Conservation (phyloP, 2,797 vertebrate genomes). For the Pseudopleuronectes americanus region DNA sequence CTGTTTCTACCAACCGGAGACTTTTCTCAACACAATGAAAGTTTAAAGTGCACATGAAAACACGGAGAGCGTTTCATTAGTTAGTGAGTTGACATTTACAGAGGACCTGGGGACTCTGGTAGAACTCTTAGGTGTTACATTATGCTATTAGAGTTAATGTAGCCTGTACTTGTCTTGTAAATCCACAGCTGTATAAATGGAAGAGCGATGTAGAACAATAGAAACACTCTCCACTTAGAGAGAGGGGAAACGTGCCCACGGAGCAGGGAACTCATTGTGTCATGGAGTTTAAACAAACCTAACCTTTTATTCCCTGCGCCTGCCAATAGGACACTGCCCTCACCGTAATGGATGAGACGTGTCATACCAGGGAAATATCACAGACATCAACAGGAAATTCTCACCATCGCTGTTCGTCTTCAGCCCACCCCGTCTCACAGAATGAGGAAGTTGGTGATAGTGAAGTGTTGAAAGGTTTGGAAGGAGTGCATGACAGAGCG, state of each 20-base stretch:
- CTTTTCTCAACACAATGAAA: constrained; percentile 5
- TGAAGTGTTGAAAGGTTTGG: constrained; percentile 55
- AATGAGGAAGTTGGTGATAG: constrained; percentile 59
- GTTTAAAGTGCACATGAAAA: constrained; percentile 43
- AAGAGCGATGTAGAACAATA: constrained; percentile 44
- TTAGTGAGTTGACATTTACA: constrained; percentile 66
- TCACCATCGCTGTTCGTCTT: constrained; percentile 48
- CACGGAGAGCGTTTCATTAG: constrained; percentile 41
- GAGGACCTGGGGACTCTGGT: constrained; percentile 49
- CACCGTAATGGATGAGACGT: not conserved
- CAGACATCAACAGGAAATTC: constrained; percentile 67
- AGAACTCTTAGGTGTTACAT: constrained; percentile 62
- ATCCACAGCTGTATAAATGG: constrained; percentile 73
- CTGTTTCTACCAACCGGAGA: not conserved
- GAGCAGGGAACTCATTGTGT: constrained; percentile 20
- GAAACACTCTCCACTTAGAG: constrained; percentile 50
- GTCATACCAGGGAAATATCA: constrained; percentile 41
- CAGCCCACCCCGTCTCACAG: constrained; percentile 25
- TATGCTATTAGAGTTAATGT: constrained; percentile 64
- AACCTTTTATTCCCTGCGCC: constrained; percentile 23
- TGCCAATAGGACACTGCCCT: not conserved
- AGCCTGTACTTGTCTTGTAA: constrained; percentile 67
- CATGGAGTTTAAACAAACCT: constrained; percentile 64
- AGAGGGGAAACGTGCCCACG: constrained; percentile 24
- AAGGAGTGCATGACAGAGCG: constrained; percentile 25